Conservation (phyloP, 1,140 invertebrate species). For the Plectrocnemia conspersa region DNA sequence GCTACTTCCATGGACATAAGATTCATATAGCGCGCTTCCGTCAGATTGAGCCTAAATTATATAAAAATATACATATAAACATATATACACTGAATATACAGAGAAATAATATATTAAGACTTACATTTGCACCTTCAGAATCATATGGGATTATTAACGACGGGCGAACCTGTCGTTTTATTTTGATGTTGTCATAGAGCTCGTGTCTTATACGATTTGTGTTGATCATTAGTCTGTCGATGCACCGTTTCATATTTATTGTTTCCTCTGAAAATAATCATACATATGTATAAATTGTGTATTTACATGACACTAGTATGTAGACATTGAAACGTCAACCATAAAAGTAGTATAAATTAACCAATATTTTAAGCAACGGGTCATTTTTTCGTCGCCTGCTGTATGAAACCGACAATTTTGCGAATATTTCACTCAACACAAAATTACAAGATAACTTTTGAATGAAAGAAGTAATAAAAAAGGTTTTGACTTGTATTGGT, state of each 20-base stretch:
- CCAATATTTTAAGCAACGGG: too few relatives aligned
- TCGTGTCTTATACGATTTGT: neutral
- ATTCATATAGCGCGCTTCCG: neutral
- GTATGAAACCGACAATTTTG: too few relatives aligned
- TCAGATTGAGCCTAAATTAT: neutral
- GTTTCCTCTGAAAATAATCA: slow-evolving; percentile 10
- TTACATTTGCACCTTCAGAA: slow-evolving; percentile 3
- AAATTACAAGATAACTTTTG: too few relatives aligned
- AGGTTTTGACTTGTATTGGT: too few relatives aligned
- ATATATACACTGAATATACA: neutral
- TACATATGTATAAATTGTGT: neutral
- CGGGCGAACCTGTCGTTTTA: neutral
- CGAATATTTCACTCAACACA: too few relatives aligned
- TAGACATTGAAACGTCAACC: slow-evolving; percentile 4
- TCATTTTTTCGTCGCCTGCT: too few relatives aligned
- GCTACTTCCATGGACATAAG: neutral
- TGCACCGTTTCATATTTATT: neutral
- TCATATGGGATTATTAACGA: slow-evolving; percentile 13
- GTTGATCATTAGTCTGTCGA: slow-evolving; percentile 5
- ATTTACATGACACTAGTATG: neutral
- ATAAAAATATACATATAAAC: neutral
- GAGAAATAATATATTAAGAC: neutral
- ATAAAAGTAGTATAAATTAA: slow-evolving; percentile 8
- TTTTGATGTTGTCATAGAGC: slow-evolving; percentile 2
- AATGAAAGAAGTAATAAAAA: too few relatives aligned